phyloP scores from a whole-genome alignment of 2,797 vertebrate genomes.

The Pyrocephalus nanus region DNA sequence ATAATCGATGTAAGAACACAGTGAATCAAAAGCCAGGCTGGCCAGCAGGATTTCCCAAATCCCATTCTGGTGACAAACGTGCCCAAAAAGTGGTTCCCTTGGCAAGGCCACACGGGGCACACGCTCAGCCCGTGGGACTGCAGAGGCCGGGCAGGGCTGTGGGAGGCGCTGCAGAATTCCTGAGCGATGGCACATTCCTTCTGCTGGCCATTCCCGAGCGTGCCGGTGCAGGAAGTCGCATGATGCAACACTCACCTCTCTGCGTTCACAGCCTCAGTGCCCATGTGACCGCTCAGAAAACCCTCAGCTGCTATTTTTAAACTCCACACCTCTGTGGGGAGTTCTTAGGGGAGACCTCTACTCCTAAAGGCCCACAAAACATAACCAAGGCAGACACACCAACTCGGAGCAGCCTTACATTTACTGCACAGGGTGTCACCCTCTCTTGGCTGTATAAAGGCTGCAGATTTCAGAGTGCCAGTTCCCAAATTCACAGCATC shows the following conservation, averaged over 20 bases:
- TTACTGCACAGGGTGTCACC: background rate
- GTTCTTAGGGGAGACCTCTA: background rate
- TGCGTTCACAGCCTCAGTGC: background rate
- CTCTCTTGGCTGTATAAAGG: background rate
- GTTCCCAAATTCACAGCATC: background rate
- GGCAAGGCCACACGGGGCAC: background rate
- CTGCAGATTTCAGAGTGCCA: background rate
- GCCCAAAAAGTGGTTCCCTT: background rate
- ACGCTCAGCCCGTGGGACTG: background rate
- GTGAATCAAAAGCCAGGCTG: background rate
- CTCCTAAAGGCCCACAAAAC: background rate
- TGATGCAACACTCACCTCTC: background rate
- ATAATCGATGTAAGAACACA: fast-evolving
- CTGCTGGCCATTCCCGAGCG: background rate
- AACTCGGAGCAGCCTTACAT: background rate
- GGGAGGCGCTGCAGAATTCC: background rate
- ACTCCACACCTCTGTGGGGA: background rate
- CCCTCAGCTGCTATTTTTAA: background rate
- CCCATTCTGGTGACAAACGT: background rate
- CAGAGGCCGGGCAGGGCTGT: background rate
- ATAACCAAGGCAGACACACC: background rate
- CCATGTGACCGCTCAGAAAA: background rate
- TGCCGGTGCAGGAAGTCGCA: background rate
- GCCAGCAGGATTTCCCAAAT: background rate
- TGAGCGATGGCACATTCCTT: background rate